Evolutionary conservation across 1,140 invertebrate genomes (phyloP).

Genomic region (Colletes gigas): DNA sequence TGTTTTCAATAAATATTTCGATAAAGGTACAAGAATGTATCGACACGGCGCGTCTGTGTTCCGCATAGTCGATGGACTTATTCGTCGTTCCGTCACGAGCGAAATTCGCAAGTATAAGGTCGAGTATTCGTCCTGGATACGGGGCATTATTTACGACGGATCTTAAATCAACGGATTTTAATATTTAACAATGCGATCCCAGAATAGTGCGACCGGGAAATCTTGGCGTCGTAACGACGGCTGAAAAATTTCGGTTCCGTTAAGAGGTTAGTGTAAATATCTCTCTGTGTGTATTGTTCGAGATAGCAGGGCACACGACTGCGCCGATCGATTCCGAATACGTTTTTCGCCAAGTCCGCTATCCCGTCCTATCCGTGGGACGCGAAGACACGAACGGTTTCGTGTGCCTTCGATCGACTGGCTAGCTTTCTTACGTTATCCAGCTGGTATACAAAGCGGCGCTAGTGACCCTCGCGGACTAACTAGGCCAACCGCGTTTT

Average conservation of each 20-base stretch:
- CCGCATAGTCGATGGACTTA: constrained; percentile 5
- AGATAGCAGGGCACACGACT: constrained; percentile 1
- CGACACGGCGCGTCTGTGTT: background rate
- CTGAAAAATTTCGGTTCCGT: background rate
- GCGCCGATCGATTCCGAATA: constrained; percentile 31
- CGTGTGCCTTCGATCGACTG: constrained; percentile 17
- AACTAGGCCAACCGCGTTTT: constrained; percentile 25
- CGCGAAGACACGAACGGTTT: constrained; percentile 23
- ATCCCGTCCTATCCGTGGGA: background rate
- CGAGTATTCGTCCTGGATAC: background rate
- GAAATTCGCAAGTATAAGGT: background rate
- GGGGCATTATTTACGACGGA: background rate
- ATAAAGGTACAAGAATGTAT: background rate
- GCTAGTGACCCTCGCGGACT: constrained; percentile 5
- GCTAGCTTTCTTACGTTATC: constrained; percentile 17
- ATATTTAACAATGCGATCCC: background rate
- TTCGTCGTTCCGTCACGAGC: background rate
- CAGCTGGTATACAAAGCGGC: background rate
- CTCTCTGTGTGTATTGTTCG: background rate
- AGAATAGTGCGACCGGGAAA: background rate
- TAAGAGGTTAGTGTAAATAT: background rate
- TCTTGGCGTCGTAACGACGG: background rate
- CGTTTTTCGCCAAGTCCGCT: constrained; percentile 33
- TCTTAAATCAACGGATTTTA: background rate
- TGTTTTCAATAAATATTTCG: background rate